Evolutionary conservation across 2,113 vertebrate species (phyloP).

Genomic region (Eudorcas thomsonii): DNA sequence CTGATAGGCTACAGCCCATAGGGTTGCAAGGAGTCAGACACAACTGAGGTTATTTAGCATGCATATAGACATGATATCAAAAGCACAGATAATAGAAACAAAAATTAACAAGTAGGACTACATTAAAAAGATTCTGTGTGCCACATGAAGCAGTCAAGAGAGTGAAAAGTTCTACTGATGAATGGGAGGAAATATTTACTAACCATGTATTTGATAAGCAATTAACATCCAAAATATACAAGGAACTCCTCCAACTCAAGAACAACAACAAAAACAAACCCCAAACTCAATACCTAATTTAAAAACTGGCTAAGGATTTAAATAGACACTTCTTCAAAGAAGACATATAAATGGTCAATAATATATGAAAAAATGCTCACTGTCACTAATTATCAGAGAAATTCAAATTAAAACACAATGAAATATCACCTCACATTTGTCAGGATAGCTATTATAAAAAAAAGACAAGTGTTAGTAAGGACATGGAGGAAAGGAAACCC

Average conservation of each 20-base stretch:
- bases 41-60: neutral
- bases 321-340: neutral
- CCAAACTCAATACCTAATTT: neutral
- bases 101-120: neutral
- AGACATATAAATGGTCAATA: neutral
- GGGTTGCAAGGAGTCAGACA: neutral
- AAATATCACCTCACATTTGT: neutral
- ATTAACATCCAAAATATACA: neutral
- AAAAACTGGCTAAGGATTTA: neutral
- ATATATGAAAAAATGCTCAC: neutral
- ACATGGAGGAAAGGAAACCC: neutral
- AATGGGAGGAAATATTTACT: neutral
- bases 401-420: neutral
- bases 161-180: neutral
- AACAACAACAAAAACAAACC: neutral
- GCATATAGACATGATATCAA: neutral
- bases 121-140: neutral
- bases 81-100: neutral
- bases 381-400: neutral
- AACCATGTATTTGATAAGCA: neutral
- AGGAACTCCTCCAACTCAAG: neutral
- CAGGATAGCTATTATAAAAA: neutral
- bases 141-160: neutral
- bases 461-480: neutral
- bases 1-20: neutral